These are phyloP conservation scores for Caenorhabditis inopinata DNA, from an alignment of 1,140 invertebrate genomes.

Conservation along the genomic window DNA sequence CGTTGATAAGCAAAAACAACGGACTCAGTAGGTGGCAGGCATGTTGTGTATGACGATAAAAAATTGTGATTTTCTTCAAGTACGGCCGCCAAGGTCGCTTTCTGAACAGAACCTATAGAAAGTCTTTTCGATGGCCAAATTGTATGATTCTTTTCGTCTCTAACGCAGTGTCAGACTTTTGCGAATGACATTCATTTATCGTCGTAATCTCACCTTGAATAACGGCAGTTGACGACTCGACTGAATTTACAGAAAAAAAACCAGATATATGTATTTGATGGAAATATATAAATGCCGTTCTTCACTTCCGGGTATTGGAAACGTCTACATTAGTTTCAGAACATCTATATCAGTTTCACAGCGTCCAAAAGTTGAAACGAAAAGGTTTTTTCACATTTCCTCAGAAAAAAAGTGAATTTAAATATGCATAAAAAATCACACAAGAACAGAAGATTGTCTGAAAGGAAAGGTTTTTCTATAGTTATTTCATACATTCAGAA, in stretches of 20 bases:
- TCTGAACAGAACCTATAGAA: background rate
- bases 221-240: background rate
- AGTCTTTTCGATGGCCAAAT: background rate
- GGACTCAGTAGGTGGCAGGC: conserved; percentile 2
- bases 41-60: background rate
- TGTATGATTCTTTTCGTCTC: background rate
- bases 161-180: background rate
- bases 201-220: conserved; percentile 26
- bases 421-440: no score
- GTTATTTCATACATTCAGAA: no score
- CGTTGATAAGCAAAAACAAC: conserved; percentile 29
- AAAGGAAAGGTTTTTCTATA: no score
- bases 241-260: background rate
- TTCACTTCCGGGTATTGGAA: no score
- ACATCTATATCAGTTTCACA: no score
- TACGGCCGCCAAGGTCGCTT: conserved; percentile 13
- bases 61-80: conserved; percentile 2
- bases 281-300: no score
- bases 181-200: conserved; percentile 29
- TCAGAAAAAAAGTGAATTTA: no score
- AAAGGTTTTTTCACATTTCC: no score
- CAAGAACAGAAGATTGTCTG: no score
- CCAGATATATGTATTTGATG: no score
- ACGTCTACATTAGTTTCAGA: no score
- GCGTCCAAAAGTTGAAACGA: no score